A percentile compares a stretch with the other conserved stretches of the same genome.
These are phyloP conservation scores for Cryptoblepharus egeriae DNA, from an alignment of 2,797 vertebrate species.

Conservation along the genomic window DNA sequence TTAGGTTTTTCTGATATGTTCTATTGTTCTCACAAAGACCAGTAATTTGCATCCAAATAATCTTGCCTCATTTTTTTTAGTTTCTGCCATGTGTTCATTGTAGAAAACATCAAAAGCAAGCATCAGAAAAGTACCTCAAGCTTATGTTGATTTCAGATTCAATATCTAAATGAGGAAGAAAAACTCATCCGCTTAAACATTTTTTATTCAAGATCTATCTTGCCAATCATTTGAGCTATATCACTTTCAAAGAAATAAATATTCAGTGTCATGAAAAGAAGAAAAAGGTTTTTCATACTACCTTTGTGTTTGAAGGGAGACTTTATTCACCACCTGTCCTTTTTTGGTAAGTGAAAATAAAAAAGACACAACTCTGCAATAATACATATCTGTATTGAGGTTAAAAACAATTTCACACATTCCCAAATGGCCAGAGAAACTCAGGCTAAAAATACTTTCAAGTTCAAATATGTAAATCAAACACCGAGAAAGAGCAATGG, in stretches of 20 bases:
- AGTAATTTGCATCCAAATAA: conserved; percentile 2
- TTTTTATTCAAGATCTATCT: conserved; percentile 34
- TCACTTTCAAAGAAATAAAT: conserved; percentile 42
- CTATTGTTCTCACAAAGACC: too few relatives aligned
- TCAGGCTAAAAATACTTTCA: conserved; percentile 35
- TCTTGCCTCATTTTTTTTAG: not conserved
- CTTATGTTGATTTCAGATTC: not conserved
- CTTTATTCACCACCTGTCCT: conserved; percentile 29
- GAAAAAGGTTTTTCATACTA: conserved; percentile 28
- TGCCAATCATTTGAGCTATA: conserved; percentile 40
- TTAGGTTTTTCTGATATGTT: too few relatives aligned
- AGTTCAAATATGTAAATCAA: not conserved
- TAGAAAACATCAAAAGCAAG: not conserved
- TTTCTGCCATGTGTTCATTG: not conserved
- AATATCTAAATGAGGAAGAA: conserved; percentile 4
- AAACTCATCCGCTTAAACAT: conserved; percentile 3
- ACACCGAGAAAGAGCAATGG: conserved; percentile 13
- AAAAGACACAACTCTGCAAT: conserved; percentile 23
- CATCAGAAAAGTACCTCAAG: not conserved
- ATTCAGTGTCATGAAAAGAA: not conserved
- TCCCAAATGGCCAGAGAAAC: conserved; percentile 32
- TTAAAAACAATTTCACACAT: conserved; percentile 41
- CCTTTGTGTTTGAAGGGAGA: conserved; percentile 7
- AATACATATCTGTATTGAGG: conserved; percentile 41
- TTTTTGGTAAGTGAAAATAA: conserved; percentile 8